Percentiles rank a stretch among this genome's conserved stretches.
Evolutionary conservation across 1,140 invertebrate genomes (phyloP).

Genomic region (Drosophila kurseongensis): DNA sequence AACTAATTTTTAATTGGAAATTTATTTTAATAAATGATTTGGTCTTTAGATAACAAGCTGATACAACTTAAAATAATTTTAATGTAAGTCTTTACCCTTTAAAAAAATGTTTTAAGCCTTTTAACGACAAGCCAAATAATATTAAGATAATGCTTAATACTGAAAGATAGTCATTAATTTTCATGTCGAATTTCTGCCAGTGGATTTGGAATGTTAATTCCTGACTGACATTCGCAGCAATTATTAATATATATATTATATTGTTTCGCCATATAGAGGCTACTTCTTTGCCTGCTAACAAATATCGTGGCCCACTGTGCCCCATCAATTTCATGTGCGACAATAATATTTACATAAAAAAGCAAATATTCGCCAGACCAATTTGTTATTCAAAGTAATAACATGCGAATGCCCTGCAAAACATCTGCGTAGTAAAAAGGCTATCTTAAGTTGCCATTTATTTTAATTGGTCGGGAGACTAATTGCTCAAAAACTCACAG

Average conservation of each 20-base stretch:
- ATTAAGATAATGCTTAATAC: too few relatives aligned
- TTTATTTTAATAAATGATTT: too few relatives aligned
- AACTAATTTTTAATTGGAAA: too few relatives aligned
- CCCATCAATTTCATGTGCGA: conserved; percentile 46
- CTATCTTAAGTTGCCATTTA: conserved; percentile 52
- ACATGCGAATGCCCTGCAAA: conserved; percentile 16
- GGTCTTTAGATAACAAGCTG: too few relatives aligned
- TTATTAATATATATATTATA: conserved; percentile 59
- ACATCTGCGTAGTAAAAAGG: conserved; percentile 39
- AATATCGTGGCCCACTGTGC: conserved; percentile 27
- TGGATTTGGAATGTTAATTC: conserved; percentile 13
- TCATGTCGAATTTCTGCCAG: background rate
- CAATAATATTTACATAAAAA: conserved; percentile 74
- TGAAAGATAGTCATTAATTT: too few relatives aligned
- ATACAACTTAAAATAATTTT: too few relatives aligned
- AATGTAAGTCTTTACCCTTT: too few relatives aligned
- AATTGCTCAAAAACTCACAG: conserved; percentile 27
- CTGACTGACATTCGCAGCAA: conserved; percentile 28
- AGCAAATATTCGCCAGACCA: conserved; percentile 50
- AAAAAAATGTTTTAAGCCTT: too few relatives aligned
- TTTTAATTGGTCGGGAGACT: conserved; percentile 57
- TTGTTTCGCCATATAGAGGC: conserved; percentile 17
- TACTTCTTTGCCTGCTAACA: conserved; percentile 4
- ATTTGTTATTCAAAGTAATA: conserved; percentile 66
- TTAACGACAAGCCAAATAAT: too few relatives aligned